Base-by-base conservation (phyloP, 2,797 vertebrate species). In the Brachyalestes nurse region DNA sequence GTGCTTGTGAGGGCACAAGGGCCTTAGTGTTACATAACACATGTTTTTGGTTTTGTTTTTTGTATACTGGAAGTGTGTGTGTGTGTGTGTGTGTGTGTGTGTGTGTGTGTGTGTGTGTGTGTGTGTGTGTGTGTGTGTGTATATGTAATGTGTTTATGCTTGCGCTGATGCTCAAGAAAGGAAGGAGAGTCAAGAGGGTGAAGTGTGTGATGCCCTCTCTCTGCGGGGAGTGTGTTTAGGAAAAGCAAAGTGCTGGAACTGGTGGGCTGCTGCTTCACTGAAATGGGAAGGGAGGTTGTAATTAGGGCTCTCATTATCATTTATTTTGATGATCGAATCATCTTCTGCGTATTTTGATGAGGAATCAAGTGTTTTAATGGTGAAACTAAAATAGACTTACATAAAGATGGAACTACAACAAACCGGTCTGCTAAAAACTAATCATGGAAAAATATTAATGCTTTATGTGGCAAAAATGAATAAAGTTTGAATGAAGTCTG, bases 131-230 rank as follows among this genome's bases (percentile, higher is more conserved):
- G 16, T 72, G 49, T 57, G 70, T 55, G 49, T 72, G 51, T 55
- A 28, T 72, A 28, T 57, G 49, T 72, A 28, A 65, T 53, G 47
- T 72, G 28, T 53, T 49, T 55, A 23, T 38, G 51, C 8, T 8
- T 73, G 17, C 10, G 17, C 57, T 47, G 53, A 71, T 66, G 67
- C 62, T 69, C 34, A 61, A 69, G 81, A 77, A 53, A 57, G 34
- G 73, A 1, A 61, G 80, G 67, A 61, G 67, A 77, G 57, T 82
- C 67, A 72, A 82, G 64, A 65, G 53, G 81, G 21, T 69, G 67
- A 13, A 23, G 51, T 53, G 69, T 72, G 69, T 55, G 49, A 53
- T 17, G 47, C 23, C 4, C 25, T 34, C 25, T 72, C 9, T 40
- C 51, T 72, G 17, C 7, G 51, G 17, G 51, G 25, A 25, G 25